Evolutionary conservation across 2,888 invertebrate genomes (phyloP).

Genomic region (Campaea margaritaria): DNA sequence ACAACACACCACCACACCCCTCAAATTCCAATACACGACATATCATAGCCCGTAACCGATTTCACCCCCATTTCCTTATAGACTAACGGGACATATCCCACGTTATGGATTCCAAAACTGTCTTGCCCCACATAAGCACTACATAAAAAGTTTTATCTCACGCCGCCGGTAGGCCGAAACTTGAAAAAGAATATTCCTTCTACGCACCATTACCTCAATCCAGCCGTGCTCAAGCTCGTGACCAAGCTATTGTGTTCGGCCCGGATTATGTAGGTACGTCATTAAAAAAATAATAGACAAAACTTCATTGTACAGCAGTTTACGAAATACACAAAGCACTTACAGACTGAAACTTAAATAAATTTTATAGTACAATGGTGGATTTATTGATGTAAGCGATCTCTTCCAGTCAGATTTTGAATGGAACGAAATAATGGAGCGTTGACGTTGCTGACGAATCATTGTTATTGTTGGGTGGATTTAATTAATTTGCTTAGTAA

Average conservation of each 20-base stretch:
- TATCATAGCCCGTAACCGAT: slow-evolving; percentile 32
- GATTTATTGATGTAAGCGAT: too few relatives aligned
- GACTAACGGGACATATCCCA: slow-evolving; percentile 38
- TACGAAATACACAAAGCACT: too few relatives aligned
- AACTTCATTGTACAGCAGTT: too few relatives aligned
- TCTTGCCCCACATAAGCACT: slow-evolving; percentile 71
- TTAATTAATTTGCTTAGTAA: not conserved
- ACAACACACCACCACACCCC: slow-evolving; percentile 12
- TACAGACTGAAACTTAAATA: too few relatives aligned
- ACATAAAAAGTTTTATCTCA: slow-evolving; percentile 82
- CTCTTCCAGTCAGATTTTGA: too few relatives aligned
- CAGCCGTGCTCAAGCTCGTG: slow-evolving; percentile 29
- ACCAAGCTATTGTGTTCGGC: not conserved
- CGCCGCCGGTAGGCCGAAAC: slow-evolving; percentile 66
- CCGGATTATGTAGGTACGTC: too few relatives aligned
- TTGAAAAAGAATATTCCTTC: slow-evolving; percentile 73
- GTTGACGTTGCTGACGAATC: too few relatives aligned
- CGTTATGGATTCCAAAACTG: slow-evolving; percentile 70
- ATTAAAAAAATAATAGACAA: too few relatives aligned
- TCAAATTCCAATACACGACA: slow-evolving; percentile 24
- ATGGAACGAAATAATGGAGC: too few relatives aligned
- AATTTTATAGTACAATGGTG: too few relatives aligned
- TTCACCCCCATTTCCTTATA: slow-evolving; percentile 33
- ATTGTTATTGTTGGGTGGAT: not conserved
- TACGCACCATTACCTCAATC: slow-evolving; percentile 71